Evolutionary conservation across 2,113 vertebrate genomes (phyloP), one percentile per base, ranked within the genome.

Genomic region (Seriola rivoliana): DNA sequence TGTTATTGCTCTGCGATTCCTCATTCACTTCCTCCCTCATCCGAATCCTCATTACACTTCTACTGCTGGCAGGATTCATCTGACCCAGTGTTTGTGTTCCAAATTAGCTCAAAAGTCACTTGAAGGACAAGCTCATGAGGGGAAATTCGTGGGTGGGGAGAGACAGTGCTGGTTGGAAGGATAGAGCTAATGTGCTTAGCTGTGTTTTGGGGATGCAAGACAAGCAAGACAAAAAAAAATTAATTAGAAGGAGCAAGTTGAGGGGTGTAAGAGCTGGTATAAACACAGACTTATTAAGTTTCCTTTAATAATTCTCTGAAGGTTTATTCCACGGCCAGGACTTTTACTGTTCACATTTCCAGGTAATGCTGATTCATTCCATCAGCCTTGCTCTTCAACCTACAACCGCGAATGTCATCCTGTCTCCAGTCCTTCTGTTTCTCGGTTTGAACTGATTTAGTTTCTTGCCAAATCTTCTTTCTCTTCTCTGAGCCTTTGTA

Each of bases 71-170:
- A 60, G 54, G 78, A 87, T 71, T 89, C 72, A 71, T 88, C 67
- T 73, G 44, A 68, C 72, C 78, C 81, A 78, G 76, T 76, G 82
- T 85, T 86, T 90, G 65, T 79, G 84, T 75, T 85, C 70, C 75
- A 86, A 93, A 90, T 89, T 75, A 87, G 82, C 82, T 68, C 29
- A 87, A 89, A 92, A 90, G 85, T 90, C 86, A 80, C 48, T 89
- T 78, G 83, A 93, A 93, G 88, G 88, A 70, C 79, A 77, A 71
- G 71, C 64, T 78, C 67, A 66, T 67, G 78, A 82, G 73, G 75
- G 63, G 48, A 69, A 67, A 66, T 58, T 63, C 3, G 23, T 74
- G 86, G 71, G 78, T 81, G 82, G 83, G 29, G 60, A 89, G 75
- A 82, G 67, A 68, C 48, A 55, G 76, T 34, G 14, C 59, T 80